Percentiles rank a stretch among this genome's conserved stretches.
Evolutionary conservation across 2,113 vertebrate species (phyloP).

Genomic region (Silurus glanis): DNA sequence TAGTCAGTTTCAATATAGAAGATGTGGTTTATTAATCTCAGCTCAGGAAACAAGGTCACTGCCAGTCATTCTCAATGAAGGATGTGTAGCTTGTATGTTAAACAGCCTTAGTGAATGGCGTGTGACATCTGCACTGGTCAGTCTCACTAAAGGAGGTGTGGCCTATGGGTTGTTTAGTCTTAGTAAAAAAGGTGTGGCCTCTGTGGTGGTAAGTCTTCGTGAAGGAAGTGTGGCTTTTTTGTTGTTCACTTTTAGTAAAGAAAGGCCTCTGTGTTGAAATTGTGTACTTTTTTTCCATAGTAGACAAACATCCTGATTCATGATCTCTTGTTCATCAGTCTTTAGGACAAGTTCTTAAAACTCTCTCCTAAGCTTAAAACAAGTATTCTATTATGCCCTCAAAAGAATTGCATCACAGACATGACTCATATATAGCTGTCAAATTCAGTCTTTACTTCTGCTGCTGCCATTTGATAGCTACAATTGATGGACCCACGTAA

Average conservation of each 20-base stretch:
- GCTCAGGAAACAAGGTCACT: background rate
- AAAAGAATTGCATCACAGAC: background rate
- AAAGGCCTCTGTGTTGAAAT: background rate
- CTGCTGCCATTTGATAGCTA: constrained; percentile 6
- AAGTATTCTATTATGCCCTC: background rate
- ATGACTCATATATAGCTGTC: background rate
- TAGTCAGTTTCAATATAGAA: background rate
- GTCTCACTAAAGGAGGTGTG: background rate
- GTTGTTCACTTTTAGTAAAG: background rate
- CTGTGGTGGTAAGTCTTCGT: background rate
- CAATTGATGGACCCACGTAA: constrained; percentile 28
- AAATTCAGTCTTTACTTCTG: constrained; percentile 3
- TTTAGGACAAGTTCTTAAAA: background rate
- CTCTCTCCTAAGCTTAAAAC: background rate
- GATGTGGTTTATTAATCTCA: background rate
- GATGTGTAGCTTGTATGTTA: background rate
- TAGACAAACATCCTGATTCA: background rate
- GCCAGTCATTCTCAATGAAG: background rate
- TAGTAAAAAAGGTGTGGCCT: background rate
- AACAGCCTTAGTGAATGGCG: background rate
- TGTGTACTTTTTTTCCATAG: background rate
- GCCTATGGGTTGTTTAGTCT: background rate
- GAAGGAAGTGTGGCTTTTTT: background rate
- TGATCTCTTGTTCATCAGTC: background rate
- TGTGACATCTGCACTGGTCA: background rate